Percentiles rank a stretch among this genome's conserved stretches.
These are phyloP conservation scores for Xenotilapia leptura DNA, from an alignment of 2,113 vertebrate genomes.

Conservation along the genomic window DNA sequence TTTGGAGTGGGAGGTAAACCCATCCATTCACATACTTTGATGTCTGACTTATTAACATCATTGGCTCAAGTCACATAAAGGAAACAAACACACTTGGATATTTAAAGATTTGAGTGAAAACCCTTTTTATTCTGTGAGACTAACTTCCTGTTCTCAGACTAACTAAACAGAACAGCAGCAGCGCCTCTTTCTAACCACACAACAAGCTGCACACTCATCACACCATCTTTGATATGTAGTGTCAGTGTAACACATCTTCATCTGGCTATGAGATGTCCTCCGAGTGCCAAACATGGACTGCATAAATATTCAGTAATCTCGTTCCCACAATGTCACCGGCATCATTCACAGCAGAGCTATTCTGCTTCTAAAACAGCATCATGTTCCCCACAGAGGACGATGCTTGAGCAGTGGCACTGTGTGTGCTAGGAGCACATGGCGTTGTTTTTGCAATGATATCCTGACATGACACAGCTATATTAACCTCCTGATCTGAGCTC, in stretches of 20 bases:
- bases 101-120: not conserved
- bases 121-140: not conserved
- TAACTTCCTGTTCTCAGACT: not conserved
- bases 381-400: not conserved
- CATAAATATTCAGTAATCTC: not conserved
- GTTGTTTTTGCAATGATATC: not conserved
- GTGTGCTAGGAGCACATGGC: not conserved
- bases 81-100: not conserved
- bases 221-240: not conserved
- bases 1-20: conserved; percentile 61
- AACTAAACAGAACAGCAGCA: not conserved
- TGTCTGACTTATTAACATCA: not conserved
- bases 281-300: too few species aligned
- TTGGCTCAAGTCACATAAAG: not conserved
- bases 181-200: not conserved
- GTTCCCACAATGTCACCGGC: not conserved
- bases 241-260: not conserved
- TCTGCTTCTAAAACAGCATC: not conserved
- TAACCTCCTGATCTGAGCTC: not conserved
- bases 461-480: not conserved
- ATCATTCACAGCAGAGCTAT: not conserved
- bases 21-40: not conserved
- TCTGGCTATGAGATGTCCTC: not conserved
- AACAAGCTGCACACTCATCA: not conserved
- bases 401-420: not conserved